Evolutionary conservation across 1,140 invertebrate genomes (phyloP).

Genomic region (Acyrthosiphon pisum): DNA sequence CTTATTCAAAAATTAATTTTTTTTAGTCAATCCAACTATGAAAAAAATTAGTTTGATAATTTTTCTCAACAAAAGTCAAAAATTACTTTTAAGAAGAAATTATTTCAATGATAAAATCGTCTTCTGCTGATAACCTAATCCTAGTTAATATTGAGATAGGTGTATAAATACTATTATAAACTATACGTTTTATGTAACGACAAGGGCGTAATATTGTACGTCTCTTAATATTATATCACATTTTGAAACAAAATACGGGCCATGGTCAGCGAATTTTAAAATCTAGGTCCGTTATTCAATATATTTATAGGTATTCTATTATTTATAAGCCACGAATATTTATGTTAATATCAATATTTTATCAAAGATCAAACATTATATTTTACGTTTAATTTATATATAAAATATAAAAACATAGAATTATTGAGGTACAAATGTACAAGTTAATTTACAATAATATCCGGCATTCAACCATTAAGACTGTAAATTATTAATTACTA

Average conservation of each 20-base stretch:
- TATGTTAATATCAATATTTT: background rate
- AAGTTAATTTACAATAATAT: background rate
- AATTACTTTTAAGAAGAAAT: background rate
- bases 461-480: background rate
- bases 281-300: slow-evolving; percentile 55
- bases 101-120: background rate
- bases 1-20: background rate
- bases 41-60: background rate
- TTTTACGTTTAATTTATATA: background rate
- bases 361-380: slow-evolving; percentile 16
- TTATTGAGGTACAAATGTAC: background rate
- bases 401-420: background rate
- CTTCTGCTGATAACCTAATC: background rate
- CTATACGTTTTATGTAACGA: slow-evolving; percentile 9
- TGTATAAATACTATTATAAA: too few relatives aligned
- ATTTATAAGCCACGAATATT: background rate
- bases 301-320: background rate
- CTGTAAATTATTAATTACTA: background rate
- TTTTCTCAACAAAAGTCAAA: background rate
- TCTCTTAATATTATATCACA: slow-evolving; percentile 51
- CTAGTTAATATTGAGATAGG: background rate
- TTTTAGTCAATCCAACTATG: background rate
- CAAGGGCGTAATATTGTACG: slow-evolving; percentile 41
- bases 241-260: slow-evolving; percentile 47
- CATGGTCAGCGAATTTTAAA: slow-evolving; percentile 56